These are phyloP conservation scores for Bothrops jararaca DNA, from an alignment of 2,113 vertebrate species.

Conservation along the genomic window DNA sequence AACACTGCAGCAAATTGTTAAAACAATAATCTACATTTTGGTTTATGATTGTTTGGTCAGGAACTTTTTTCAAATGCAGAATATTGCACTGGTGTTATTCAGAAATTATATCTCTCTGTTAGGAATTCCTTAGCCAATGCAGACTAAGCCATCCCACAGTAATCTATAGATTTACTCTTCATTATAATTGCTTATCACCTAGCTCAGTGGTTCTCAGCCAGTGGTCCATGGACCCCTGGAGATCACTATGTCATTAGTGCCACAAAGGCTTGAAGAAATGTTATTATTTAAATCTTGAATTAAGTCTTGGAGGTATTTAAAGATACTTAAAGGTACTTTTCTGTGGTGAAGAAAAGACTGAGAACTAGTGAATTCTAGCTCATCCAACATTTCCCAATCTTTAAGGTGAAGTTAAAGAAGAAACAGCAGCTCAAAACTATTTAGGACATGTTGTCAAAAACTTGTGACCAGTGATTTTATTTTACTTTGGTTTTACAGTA, in stretches of 20 bases:
- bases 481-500: background rate
- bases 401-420: background rate
- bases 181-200: background rate
- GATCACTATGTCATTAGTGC: background rate
- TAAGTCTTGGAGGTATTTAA: background rate
- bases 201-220: background rate
- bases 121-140: background rate
- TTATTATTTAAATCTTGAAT: background rate
- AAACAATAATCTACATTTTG: background rate
- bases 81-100: background rate
- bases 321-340: background rate
- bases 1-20: background rate
- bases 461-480: background rate
- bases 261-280: background rate
- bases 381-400: background rate
- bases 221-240: background rate
- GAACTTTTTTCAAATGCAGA: background rate
- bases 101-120: background rate
- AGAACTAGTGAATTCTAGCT: background rate
- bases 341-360: background rate
- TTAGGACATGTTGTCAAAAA: background rate
- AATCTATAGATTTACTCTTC: background rate
- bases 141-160: background rate
- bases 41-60: background rate
- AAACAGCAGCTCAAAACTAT: background rate